Conservation (phyloP, 2,113 vertebrate genomes). For the Dipodomys stephensi region DNA sequence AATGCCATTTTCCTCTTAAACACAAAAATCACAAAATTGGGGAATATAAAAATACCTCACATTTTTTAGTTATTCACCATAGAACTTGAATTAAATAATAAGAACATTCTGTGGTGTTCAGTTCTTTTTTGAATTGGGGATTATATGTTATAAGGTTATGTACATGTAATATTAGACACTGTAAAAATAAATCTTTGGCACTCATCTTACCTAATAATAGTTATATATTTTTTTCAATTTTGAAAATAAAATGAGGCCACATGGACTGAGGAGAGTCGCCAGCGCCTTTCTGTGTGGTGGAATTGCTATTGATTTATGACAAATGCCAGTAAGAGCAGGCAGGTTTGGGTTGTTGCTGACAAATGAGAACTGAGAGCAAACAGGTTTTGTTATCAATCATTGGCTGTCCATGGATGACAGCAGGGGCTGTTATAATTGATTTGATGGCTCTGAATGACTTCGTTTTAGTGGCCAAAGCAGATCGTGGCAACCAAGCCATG, state of each 20-base stretch:
- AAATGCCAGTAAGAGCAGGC: slow-evolving; percentile 90
- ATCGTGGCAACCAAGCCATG: slow-evolving; percentile 84
- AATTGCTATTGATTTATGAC: slow-evolving; percentile 96
- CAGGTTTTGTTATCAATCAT: slow-evolving; percentile 96
- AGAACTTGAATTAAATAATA: not conserved
- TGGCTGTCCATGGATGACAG: slow-evolving; percentile 85
- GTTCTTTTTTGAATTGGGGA: slow-evolving; percentile 54
- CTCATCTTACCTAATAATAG: slow-evolving; percentile 82
- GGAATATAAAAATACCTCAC: not conserved
- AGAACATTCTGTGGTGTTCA: not conserved
- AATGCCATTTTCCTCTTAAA: slow-evolving; percentile 62
- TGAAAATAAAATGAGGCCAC: slow-evolving; percentile 84
- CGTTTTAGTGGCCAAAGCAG: slow-evolving; percentile 81
- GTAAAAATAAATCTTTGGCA: slow-evolving; percentile 73
- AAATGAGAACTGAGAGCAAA: slow-evolving; percentile 91
- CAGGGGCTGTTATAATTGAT: slow-evolving; percentile 86
- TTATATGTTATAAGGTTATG: slow-evolving; percentile 62
- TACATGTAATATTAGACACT: slow-evolving; percentile 53
- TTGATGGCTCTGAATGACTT: slow-evolving; percentile 86
- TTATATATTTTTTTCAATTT: slow-evolving; percentile 79
- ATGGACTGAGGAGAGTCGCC: slow-evolving; percentile 86
- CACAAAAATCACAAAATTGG: slow-evolving; percentile 60
- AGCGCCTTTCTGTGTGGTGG: slow-evolving; percentile 89
- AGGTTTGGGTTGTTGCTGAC: slow-evolving; percentile 93
- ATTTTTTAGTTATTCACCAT: slow-evolving; percentile 45